Conservation (phyloP, 2,113 vertebrate species). For the Furnarius figulus region DNA sequence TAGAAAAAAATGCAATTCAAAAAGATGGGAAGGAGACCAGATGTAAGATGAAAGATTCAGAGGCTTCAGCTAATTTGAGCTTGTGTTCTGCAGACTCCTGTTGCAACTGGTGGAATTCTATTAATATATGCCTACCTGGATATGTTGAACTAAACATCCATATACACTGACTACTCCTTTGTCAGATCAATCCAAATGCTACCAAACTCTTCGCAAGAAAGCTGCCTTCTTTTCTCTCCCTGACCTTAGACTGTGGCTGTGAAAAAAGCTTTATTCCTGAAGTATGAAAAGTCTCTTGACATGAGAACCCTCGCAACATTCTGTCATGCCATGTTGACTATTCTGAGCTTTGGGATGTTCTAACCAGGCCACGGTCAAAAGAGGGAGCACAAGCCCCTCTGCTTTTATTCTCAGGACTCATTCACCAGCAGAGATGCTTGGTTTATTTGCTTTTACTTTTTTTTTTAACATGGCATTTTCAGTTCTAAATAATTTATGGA, state of each 20-base stretch:
- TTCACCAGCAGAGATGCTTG: background rate
- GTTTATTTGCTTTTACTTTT: background rate
- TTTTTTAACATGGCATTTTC: background rate
- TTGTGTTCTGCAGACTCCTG: background rate
- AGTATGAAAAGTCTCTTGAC: background rate
- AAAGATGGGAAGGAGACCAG: background rate
- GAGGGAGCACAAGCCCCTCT: conserved; percentile 42
- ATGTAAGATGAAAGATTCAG: background rate
- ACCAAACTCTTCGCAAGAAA: background rate
- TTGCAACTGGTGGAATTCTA: background rate
- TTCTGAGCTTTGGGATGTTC: background rate
- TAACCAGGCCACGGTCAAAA: background rate
- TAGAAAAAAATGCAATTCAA: background rate
- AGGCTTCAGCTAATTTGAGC: background rate
- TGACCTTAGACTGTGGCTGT: background rate
- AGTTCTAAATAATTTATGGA: conserved; percentile 33
- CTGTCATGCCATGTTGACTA: background rate
- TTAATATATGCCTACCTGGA: background rate
- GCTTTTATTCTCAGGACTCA: background rate
- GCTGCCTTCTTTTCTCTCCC: background rate
- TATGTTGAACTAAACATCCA: background rate
- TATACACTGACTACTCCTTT: background rate
- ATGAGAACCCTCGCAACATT: background rate
- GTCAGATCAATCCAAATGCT: background rate
- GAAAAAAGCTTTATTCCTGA: background rate